Evolutionary conservation across 2,797 vertebrate species (phyloP), one percentile per base, ranked within the genome.

Genomic region (Mormyrops attenuatus): DNA sequence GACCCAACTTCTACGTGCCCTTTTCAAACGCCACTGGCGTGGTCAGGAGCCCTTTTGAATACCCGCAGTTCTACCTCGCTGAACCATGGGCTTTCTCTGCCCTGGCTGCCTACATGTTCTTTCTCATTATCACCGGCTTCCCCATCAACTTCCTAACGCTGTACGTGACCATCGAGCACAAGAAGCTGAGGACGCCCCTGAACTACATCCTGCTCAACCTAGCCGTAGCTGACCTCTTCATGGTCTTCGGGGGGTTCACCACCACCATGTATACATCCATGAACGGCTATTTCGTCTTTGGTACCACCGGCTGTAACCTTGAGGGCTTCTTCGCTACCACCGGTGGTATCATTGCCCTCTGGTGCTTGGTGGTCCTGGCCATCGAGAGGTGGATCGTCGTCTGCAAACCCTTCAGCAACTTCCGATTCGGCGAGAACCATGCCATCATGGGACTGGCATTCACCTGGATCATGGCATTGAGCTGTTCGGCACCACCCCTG

Each of bases 181-280:
- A 99, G 97, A 99, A 99, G 95, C 97, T 99, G 92, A 95, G 98
- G 88, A 98, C 98, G 0, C 97, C 98, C 17, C 96, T 99, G 91
- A 99, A 99, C 95, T 99, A 98, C 95, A 98, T 99, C 95, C 97
- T 99, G 50, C 96, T 99, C 92, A 99, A 99, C 93, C 95, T 99
- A 91, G 98, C 98, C 0, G 93, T 99, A 11, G 97, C 98, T 0
- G 22, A 99, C 93, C 98, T 98, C 93, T 98, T 99, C 96, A 99
- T 99, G 99, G 97, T 99, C 20, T 91, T 99, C 0, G 97, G 97
- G 3, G 99, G 98, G 47, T 99, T 99, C 97, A 99, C 98, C 3
- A 97, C 97, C 88, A 99, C 96, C 38, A 95, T 98, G 94, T 98
- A 98, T 95, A 98, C 97, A 63, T 97, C 98, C 0, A 95, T 99